Evolutionary conservation across 2,888 invertebrate species (phyloP), one percentile per base, ranked within the genome.

Genomic region (Archaeoteleia sp.): DNA sequence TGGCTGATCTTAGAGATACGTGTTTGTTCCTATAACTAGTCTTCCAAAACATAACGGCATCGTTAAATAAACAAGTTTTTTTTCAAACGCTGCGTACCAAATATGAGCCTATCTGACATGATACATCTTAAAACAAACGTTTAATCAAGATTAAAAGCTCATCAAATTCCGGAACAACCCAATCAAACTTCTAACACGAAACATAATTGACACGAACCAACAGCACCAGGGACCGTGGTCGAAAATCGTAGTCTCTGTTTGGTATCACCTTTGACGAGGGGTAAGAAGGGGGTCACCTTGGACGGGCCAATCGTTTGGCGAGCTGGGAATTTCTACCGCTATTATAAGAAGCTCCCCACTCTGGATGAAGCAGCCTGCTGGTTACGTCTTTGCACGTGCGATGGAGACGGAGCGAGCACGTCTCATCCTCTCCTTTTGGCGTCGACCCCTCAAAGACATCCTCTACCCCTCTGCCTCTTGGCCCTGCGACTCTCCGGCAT

Each of bases 351-450:
- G 43, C 62, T 30, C 62, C 54, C 60, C 57, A 48, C 57, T 43
- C 35, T 34, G 46, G 61, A 45, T 55, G 60, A 43, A 46, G 53
- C 51, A 55, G 62, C 61, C 55, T 67, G 71, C 67, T 55, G 72
- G 71, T 74, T 75, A 71, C 75, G 73, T 72, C 72, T 72, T 78
- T 72, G 71, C 78, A 78, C 79, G 78, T 71, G 79, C 74, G 78
- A 74, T 71, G 73, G 73, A 72, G 76, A 75, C 73, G 67, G 75
- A 75, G 71, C 61, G 74, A 61, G 62, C 60, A n/a, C n/a, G n/a
- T n/a, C 48, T 54, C 53, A 40, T 14, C 39, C 46, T 30, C 57
- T 65, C 66, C 55, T 63, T 51, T 49, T 15, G 45, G 40, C 42
- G 34, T 43, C 60, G 54, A 51, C 61, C 66, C 60, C 55, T 63